These are phyloP conservation scores for Bombus waltoni DNA, from an alignment of 1,140 invertebrate genomes.

Conservation along the genomic window DNA sequence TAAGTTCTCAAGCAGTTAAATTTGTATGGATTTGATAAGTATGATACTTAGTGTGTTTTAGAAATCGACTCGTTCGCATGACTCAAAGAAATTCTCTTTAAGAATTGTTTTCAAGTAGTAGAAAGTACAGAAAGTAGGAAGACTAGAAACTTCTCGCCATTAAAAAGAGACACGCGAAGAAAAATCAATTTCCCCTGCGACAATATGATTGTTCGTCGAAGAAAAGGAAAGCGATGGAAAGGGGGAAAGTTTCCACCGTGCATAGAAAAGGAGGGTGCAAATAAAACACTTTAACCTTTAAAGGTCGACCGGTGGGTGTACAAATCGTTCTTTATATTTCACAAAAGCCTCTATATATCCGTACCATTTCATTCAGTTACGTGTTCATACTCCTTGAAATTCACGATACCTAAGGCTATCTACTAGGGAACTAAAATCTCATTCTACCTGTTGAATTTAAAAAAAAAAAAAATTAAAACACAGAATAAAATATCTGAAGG, in stretches of 20 bases:
- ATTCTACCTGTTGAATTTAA: too few species aligned
- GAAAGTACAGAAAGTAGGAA: not conserved
- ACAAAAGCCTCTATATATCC: too few species aligned
- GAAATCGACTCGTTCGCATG: not conserved
- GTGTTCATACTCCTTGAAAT: not conserved
- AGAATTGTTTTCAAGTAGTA: not conserved
- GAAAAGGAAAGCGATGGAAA: not conserved
- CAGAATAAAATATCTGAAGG: too few species aligned
- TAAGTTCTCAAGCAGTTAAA: too few species aligned
- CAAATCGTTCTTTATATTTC: not conserved
- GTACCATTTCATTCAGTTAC: not conserved
- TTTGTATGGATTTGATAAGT: too few species aligned
- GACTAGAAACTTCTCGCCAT: not conserved
- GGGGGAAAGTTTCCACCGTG: not conserved
- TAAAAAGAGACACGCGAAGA: not conserved
- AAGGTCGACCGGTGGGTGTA: not conserved
- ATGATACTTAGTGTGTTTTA: not conserved
- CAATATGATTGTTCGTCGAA: not conserved
- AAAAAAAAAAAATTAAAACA: too few species aligned
- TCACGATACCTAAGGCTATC: not conserved
- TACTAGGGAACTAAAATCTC: too few species aligned
- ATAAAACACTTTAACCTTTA: slow-evolving; percentile 9
- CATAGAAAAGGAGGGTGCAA: not conserved
- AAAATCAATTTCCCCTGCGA: not conserved
- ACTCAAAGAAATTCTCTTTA: not conserved